Evolutionary conservation across 2,888 invertebrate genomes (phyloP).

Genomic region (Drosophila setosimentum): DNA sequence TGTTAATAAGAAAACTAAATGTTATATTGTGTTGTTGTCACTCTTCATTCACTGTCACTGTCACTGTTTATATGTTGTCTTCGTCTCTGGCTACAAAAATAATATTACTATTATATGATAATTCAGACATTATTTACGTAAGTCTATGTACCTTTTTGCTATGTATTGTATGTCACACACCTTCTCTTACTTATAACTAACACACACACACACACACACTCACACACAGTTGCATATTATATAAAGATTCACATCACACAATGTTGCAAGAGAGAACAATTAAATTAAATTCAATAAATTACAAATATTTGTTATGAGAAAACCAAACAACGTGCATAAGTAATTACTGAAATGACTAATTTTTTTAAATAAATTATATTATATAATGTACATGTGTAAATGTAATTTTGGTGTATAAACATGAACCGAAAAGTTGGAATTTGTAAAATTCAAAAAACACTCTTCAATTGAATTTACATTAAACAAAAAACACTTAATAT

Average conservation of each 20-base stretch:
- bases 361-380: constrained; percentile 32
- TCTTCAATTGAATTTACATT: constrained; percentile 59
- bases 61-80: constrained; percentile 57
- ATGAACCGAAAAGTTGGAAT: constrained; percentile 34
- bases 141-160: constrained; percentile 72
- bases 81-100: constrained; percentile 16
- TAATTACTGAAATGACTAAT: constrained; percentile 26
- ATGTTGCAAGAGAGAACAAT: constrained; percentile 25
- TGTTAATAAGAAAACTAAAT: constrained; percentile 59
- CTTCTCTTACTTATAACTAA: constrained; percentile 7
- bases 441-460: constrained; percentile 45
- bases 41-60: constrained; percentile 32
- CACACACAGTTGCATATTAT: constrained; percentile 33
- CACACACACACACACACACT: constrained; percentile 18
- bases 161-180: constrained; percentile 60
- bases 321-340: constrained; percentile 22
- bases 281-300: constrained; percentile 26
- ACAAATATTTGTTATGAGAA: constrained; percentile 37
- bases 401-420: constrained; percentile 55
- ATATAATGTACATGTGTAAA: constrained; percentile 66
- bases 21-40: constrained; percentile 65
- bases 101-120: constrained; percentile 14
- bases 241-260: constrained; percentile 25
- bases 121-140: constrained; percentile 48
- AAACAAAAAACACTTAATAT: constrained; percentile 24